Evolutionary conservation across 1,140 invertebrate species (phyloP).

Genomic region (Ips typographus): DNA sequence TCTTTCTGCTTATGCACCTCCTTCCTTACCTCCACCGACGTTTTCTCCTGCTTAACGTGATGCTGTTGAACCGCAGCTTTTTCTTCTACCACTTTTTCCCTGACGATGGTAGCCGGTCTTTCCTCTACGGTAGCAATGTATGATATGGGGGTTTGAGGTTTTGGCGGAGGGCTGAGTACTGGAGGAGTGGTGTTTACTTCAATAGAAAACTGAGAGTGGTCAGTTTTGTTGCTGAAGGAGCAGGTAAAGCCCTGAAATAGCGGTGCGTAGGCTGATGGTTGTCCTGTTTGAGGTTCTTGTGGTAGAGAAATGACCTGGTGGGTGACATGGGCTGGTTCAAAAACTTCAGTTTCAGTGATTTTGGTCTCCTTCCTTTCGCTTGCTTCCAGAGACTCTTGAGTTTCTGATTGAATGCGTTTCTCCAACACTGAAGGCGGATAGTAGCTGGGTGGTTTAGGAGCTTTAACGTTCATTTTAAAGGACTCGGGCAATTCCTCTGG

Average conservation of each 20-base stretch:
- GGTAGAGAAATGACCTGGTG: conserved; percentile 27
- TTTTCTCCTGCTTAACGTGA: conserved; percentile 21
- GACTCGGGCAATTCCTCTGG: conserved; percentile 39
- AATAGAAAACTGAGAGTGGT: conserved; percentile 42
- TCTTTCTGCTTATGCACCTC: conserved; percentile 41
- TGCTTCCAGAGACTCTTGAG: conserved; percentile 32
- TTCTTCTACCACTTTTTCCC: conserved; percentile 39
- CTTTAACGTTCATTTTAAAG: conserved; percentile 36
- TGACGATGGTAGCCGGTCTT: conserved; percentile 25
- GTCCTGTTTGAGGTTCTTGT: conserved; percentile 18
- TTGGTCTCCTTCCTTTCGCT: conserved; percentile 32
- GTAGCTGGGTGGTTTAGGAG: conserved; percentile 39
- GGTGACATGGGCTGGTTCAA: conserved; percentile 29
- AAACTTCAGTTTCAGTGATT: conserved; percentile 34
- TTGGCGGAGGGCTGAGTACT: conserved; percentile 32
- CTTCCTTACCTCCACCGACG: conserved; percentile 9
- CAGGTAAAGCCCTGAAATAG: conserved; percentile 44
- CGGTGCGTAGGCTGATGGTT: conserved; percentile 32
- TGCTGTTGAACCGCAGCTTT: conserved; percentile 19
- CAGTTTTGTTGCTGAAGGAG: conserved; percentile 44
- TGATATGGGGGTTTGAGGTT: conserved; percentile 30
- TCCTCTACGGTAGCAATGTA: conserved; percentile 35
- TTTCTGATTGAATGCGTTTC: conserved; percentile 26
- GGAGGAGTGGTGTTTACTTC: conserved; percentile 43
- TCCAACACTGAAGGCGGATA: conserved; percentile 32